A percentile compares a stretch with the other conserved stretches of the same genome.
These are phyloP conservation scores for Pogonophryne albipinna DNA, from an alignment of 2,797 vertebrate genomes.

Conservation along the genomic window DNA sequence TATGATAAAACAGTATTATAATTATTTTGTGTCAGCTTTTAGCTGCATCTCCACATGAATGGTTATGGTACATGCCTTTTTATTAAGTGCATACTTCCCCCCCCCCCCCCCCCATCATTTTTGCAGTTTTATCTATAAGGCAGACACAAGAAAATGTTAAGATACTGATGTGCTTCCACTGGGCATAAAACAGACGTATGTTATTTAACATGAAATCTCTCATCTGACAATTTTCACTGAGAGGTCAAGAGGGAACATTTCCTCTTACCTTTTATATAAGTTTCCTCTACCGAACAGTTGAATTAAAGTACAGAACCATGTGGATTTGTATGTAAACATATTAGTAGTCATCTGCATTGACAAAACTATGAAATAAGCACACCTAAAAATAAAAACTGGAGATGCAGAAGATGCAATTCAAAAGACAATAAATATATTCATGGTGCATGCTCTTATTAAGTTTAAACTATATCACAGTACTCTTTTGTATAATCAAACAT, in stretches of 20 bases:
- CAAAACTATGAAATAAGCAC: slow-evolving; percentile 2
- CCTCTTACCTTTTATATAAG: background rate
- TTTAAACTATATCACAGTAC: background rate
- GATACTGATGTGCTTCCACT: slow-evolving; percentile 40
- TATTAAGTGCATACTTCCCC: background rate
- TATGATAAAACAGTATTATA: background rate
- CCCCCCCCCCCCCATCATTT: background rate
- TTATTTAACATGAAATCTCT: slow-evolving; percentile 33
- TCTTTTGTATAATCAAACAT: slow-evolving; percentile 18
- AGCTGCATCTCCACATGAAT: slow-evolving; percentile 4
- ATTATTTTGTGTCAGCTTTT: background rate
- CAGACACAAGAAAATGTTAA: slow-evolving; percentile 21
- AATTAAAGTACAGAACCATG: background rate
- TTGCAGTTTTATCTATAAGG: slow-evolving; percentile 26
- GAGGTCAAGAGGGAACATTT: slow-evolving; percentile 19
- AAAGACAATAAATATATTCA: background rate
- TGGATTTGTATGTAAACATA: slow-evolving; percentile 3
- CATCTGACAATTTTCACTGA: slow-evolving; percentile 20
- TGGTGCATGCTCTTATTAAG: background rate
- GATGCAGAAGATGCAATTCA: background rate
- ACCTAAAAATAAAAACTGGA: slow-evolving; percentile 1
- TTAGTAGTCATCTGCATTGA: slow-evolving; percentile 12
- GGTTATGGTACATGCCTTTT: background rate
- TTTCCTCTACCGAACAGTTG: background rate
- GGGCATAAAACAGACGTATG: slow-evolving; percentile 21